Percentiles rank a stretch among this genome's conserved stretches.
Conservation (phyloP, 1,140 invertebrate species). For the Chlorops oryzae region DNA sequence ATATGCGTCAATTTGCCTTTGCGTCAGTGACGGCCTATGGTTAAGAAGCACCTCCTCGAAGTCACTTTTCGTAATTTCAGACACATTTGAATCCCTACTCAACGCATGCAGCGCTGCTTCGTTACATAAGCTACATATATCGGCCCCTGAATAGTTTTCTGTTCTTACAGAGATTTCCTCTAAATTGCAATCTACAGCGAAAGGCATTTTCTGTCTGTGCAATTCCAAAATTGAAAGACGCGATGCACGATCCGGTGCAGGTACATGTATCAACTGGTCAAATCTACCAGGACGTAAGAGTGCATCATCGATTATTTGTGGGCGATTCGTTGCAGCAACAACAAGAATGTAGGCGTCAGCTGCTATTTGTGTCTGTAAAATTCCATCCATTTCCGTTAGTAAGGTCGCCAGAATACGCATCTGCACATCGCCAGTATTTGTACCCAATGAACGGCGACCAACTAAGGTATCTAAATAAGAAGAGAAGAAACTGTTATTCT, state of each 20-base stretch:
- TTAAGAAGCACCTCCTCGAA: conserved; percentile 56
- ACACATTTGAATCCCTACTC: conserved; percentile 51
- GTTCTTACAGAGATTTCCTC: conserved; percentile 56
- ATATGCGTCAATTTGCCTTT: too few species aligned
- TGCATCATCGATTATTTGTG: conserved; percentile 72
- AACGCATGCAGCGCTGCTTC: conserved; percentile 65
- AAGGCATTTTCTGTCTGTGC: conserved; percentile 57
- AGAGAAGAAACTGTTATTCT: neutral
- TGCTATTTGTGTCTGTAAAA: conserved; percentile 33
- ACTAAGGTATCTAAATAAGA: conserved; percentile 55
- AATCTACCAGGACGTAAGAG: conserved; percentile 69
- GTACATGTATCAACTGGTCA: conserved; percentile 69
- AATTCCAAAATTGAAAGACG: conserved; percentile 58
- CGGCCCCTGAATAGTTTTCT: conserved; percentile 69
- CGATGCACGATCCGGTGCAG: conserved; percentile 59
- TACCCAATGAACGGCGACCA: conserved; percentile 49
- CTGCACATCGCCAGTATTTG: conserved; percentile 50
- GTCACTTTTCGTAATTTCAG: conserved; percentile 49
- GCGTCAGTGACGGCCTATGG: too few species aligned
- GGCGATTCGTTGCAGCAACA: conserved; percentile 72
- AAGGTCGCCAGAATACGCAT: conserved; percentile 60
- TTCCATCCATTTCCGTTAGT: conserved; percentile 66
- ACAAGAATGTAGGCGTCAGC: conserved; percentile 53
- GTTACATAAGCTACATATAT: conserved; percentile 64
- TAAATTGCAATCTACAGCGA: conserved; percentile 56